Evolutionary conservation across 2,888 invertebrate genomes (phyloP), one percentile per base, ranked within the genome.

Genomic region (Drosophila ezoana): DNA sequence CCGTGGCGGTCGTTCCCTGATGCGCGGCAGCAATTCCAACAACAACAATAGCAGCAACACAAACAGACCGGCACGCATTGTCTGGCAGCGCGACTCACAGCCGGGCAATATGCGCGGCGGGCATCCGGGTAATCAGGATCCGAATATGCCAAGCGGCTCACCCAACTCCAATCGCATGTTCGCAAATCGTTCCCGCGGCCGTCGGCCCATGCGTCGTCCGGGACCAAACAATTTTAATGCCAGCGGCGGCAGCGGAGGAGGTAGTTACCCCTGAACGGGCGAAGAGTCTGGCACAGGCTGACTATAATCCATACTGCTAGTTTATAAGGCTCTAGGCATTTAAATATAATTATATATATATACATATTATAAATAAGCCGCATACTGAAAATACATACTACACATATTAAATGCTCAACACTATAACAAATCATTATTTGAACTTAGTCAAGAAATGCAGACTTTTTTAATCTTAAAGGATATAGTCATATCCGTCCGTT

Each of bases 1-100:
- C 38, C 89, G 92, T n/a, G 79, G 88, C 73, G 38, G 90, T 78
- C 84, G 92, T 85, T 73, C 90, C 82, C 57, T 91, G 90, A 90
- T 85, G 66, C 79, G 90, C 86, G 62, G 93, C 91, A 45, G 35
- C 47, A 71, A 49, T 11, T 28, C 38, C 45, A 82, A 73, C 48
- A 92, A 41, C 18, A 54, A 67, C 20, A 76, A 54, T 20, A 65
- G 35, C 40, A 59, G 37, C 40, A 64, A 57, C 23, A 67, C 56
- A 9, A 89, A 75, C 57, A 92, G 94, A 48, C 95, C 94, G 5
- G 95, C 94, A 11, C 95, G 95, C 0, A 95, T 95, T 72, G 93
- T 95, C 33, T 95, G 95, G 95, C 91, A 91, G 61, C 87, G 90
- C 4, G 82, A 79, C 1, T 23, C 52, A 2, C 45, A 47, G 4